Conservation (phyloP, 2,113 vertebrate species). For the Motacilla alba region DNA sequence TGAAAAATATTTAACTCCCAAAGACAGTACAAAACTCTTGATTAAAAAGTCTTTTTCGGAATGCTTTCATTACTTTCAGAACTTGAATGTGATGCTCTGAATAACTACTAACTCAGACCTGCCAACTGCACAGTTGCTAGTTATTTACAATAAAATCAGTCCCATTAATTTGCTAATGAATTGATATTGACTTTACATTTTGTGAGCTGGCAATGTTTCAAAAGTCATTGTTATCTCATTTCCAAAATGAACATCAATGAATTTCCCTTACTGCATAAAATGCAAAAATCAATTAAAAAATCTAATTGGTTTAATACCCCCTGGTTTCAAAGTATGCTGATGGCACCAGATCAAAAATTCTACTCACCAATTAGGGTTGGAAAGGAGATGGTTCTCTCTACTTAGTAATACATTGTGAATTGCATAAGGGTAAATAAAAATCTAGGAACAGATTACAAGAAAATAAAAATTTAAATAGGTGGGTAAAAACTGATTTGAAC, state of each 20-base stretch:
- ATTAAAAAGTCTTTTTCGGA: background rate
- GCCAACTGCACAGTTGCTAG: conserved; percentile 8
- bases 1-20: background rate
- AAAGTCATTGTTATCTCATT: conserved; percentile 52
- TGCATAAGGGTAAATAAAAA: background rate
- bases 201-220: conserved; percentile 30
- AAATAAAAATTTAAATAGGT: background rate
- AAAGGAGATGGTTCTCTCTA: background rate
- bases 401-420: background rate
- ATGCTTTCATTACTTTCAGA: background rate
- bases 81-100: background rate
- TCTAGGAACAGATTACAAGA: background rate
- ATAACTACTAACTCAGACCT: background rate
- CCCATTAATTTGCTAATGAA: conserved; percentile 66
- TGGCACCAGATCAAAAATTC: background rate
- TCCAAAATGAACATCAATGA: conserved; percentile 36
- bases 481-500: background rate
- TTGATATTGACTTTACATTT: conserved; percentile 60
- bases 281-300: conserved; percentile 48
- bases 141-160: conserved; percentile 53
- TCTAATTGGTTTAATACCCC: conserved; percentile 40
- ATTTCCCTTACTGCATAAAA: conserved; percentile 19
- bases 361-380: background rate
- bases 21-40: background rate
- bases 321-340: conserved; percentile 21